A percentile compares a stretch with the other conserved stretches of the same genome.
Conservation (phyloP, 2,113 vertebrate species). For the Phyllostomus discolor region DNA sequence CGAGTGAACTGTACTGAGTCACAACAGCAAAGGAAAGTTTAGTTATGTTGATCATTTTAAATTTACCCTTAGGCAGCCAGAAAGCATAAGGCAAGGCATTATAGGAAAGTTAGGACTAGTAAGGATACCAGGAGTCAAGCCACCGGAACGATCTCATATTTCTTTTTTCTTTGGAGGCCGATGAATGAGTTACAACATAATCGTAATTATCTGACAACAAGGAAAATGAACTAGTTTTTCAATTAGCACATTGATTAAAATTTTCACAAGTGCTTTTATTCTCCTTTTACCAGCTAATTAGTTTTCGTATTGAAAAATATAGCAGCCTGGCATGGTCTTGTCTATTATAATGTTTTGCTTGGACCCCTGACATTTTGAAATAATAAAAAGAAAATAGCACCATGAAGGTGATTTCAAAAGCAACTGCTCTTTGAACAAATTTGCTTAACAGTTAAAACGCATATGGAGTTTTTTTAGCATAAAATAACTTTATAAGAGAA, state of each 20-base stretch:
- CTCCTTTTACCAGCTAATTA: conserved; percentile 20
- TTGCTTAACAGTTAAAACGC: neutral
- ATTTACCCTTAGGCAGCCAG: neutral
- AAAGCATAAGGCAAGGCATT: neutral
- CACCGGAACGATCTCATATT: neutral
- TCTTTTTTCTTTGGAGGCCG: neutral
- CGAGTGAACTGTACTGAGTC: neutral
- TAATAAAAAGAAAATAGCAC: neutral
- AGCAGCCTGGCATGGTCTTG: neutral
- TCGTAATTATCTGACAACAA: neutral
- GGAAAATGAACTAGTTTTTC: conserved; percentile 1
- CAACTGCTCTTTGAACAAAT: neutral
- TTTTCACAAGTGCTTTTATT: conserved; percentile 22
- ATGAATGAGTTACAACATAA: neutral
- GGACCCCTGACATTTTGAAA: neutral
- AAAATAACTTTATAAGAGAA: neutral
- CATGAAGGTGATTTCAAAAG: neutral
- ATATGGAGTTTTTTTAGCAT: neutral
- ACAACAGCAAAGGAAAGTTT: neutral
- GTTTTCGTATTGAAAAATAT: neutral
- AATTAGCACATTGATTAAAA: conserved; percentile 57
- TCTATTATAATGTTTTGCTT: neutral
- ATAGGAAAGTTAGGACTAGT: neutral
- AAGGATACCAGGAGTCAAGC: neutral
- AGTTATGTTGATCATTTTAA: neutral